Evolutionary conservation across 2,888 invertebrate genomes (phyloP), one percentile per base, ranked within the genome.

Genomic region (Epinotia demarniana): DNA sequence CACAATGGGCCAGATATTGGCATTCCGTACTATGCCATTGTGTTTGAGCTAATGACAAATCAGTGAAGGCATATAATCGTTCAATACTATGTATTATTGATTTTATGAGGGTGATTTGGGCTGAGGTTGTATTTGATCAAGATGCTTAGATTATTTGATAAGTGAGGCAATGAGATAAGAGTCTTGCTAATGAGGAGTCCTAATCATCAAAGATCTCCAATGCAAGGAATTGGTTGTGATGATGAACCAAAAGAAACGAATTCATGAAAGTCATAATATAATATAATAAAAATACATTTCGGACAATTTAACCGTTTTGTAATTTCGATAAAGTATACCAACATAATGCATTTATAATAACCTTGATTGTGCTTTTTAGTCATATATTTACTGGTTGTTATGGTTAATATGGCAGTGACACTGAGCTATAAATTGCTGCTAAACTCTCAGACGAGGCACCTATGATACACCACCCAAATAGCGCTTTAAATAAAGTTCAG

Each of bases 1-100:
- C 62, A 75, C 75, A 75, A 75, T 75, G 67, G 74, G 67, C 67
- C 60, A 71, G 75, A 75, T 75, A 75, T 75, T 75, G 75, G 75
- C 75, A 75, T 75, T 75, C 75, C 71, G 70, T 61, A 62, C 61
- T 72, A 72, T 46, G 55, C 57, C 53, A 75, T 75, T 75, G 75
- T 75, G 75, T 72, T 72, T 71, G 66, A 39, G 71, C 75, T 75
- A 75, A 75, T 75, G 75, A 75, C 75, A 75, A 75, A 75, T 75
- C 75, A 72, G 61, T 75, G 71, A 39, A 70, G 58, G 70, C 63
- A 73, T 43, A 64, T 75, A 75, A 75, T 75, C 75, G 75, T 64
- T 71, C 75, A 43, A 55, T 75, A 69, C 68, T 67, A 64, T 46
- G 23, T 58, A 63, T 33, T 75, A 75, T 75, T 75, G 75, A 75